Percentiles rank a stretch among this genome's conserved stretches.
phyloP scores from a whole-genome alignment of 2,113 vertebrate species.

The Myotis davidii region DNA sequence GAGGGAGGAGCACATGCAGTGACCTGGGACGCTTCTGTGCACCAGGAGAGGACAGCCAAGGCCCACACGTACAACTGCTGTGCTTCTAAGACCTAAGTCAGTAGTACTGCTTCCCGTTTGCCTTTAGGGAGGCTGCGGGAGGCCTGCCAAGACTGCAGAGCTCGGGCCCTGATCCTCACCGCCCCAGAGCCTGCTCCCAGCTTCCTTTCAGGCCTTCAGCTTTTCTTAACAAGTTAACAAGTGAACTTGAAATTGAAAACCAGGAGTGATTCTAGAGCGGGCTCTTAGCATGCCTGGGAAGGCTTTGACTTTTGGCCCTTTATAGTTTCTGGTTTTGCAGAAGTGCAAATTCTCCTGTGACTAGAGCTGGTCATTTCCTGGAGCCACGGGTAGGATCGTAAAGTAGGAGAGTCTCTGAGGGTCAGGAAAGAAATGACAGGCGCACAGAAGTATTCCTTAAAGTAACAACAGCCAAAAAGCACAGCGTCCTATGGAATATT shows the following conservation, averaged over 20 bases:
- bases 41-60: background rate
- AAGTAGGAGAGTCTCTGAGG: background rate
- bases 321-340: background rate
- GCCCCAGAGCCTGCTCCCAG: background rate
- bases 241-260: background rate
- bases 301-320: background rate
- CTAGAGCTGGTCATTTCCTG: background rate
- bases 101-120: background rate
- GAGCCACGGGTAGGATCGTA: background rate
- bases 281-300: background rate
- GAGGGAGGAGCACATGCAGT: background rate
- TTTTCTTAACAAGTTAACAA: background rate
- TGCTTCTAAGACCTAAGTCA: background rate
- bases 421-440: background rate
- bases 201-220: background rate
- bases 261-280: background rate
- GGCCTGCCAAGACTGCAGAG: background rate
- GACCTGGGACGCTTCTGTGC: background rate
- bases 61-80: fast-evolving
- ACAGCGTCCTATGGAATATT: background rate
- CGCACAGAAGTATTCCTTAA: background rate
- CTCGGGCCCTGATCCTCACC: fast-evolving
- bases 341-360: background rate
- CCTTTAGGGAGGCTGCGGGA: background rate
- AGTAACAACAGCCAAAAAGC: background rate